Evolutionary conservation across 2,113 vertebrate genomes (phyloP).

Genomic region (Gulo gulo): DNA sequence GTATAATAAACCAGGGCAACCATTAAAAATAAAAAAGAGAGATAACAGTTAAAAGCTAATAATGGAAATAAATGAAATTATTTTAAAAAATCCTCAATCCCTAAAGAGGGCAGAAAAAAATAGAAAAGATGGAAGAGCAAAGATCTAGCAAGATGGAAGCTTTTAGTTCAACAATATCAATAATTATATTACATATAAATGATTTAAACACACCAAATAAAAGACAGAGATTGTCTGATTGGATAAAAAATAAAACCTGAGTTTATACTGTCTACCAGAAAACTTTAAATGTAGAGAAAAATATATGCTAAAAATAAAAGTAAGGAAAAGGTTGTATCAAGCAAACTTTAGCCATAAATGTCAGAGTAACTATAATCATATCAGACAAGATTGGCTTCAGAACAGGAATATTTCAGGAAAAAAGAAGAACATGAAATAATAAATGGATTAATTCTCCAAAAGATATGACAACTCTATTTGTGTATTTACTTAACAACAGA

Average conservation of each 20-base stretch:
- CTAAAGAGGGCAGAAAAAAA: neutral
- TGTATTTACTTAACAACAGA: neutral
- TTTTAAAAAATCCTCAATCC: neutral
- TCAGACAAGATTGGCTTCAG: neutral
- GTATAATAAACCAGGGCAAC: neutral
- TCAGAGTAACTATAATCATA: neutral
- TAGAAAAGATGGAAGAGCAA: neutral
- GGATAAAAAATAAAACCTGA: neutral
- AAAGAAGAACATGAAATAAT: neutral
- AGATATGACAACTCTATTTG: neutral
- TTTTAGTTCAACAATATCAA: neutral
- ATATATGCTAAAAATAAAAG: neutral
- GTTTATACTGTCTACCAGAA: neutral
- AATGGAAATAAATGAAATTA: neutral
- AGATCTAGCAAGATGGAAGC: neutral
- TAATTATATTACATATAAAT: neutral
- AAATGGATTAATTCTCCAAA: neutral
- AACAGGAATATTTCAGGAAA: neutral
- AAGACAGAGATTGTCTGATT: neutral
- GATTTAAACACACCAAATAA: neutral
- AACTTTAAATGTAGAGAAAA: neutral
- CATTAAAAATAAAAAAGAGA: neutral
- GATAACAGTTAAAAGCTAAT: neutral
- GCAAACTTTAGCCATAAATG: neutral
- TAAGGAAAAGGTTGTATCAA: neutral